phyloP scores from a whole-genome alignment of 2,113 vertebrate genomes.

The Oreamnos americanus region DNA sequence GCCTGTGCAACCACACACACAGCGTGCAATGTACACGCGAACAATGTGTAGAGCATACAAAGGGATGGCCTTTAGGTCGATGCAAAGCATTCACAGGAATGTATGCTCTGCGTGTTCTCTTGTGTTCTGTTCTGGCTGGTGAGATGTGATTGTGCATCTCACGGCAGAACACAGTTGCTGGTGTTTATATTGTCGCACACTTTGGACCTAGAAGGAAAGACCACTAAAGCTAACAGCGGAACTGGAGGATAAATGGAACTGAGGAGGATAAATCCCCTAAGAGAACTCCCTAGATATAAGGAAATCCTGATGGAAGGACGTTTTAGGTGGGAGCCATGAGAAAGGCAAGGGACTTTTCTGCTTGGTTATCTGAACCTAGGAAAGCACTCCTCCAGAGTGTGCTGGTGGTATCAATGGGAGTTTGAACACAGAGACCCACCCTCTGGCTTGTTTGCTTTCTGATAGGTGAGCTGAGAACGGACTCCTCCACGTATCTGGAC shows the following conservation, averaged over 20 bases:
- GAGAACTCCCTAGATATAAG: background rate
- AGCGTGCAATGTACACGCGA: rapidly evolving
- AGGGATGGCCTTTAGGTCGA: background rate
- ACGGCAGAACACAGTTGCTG: rapidly evolving
- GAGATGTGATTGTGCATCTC: too few relatives aligned
- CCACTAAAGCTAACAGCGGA: background rate
- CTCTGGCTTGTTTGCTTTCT: rapidly evolving
- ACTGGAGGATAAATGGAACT: background rate
- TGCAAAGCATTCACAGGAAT: rapidly evolving
- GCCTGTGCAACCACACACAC: rapidly evolving
- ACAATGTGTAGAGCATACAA: background rate
- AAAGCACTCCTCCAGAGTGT: background rate
- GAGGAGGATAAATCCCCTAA: background rate
- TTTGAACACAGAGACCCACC: background rate
- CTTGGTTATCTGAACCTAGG: background rate
- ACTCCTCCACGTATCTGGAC: background rate
- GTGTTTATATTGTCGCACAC: rapidly evolving
- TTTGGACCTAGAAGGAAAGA: background rate
- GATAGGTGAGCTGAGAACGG: background rate
- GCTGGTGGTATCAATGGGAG: background rate
- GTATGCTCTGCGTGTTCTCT: rapidly evolving
- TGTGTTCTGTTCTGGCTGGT: background rate
- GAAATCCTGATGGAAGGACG: background rate
- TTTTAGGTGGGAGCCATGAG: background rate
- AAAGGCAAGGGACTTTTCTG: background rate